Evolutionary conservation across 1,140 invertebrate genomes (phyloP).

Genomic region (Holotrichia oblita): DNA sequence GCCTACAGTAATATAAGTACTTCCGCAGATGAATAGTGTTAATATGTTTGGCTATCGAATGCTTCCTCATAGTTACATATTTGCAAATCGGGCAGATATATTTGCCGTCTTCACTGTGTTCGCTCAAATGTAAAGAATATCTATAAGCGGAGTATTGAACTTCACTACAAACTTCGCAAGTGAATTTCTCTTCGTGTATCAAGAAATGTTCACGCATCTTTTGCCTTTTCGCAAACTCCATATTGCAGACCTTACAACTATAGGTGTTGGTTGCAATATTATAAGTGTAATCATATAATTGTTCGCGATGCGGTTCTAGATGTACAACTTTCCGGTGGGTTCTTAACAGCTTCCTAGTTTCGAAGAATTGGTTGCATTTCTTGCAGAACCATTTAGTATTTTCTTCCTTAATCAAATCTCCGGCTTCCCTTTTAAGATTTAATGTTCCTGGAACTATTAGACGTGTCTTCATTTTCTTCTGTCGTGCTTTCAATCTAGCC

Average conservation of each 20-base stretch:
- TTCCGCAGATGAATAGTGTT: constrained; percentile 51
- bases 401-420: no score
- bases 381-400: neutral
- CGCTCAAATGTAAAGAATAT: constrained; percentile 50
- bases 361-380: neutral
- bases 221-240: constrained; percentile 29
- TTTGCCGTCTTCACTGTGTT: neutral
- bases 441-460: no score
- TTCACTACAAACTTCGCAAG: constrained; percentile 14
- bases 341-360: neutral
- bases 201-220: constrained; percentile 52
- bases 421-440: no score
- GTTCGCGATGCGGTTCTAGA: neutral
- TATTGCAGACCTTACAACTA: neutral
- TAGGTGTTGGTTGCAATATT: neutral
- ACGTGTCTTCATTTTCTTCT: no score
- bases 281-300: neutral
- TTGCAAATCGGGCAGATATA: constrained; percentile 50
- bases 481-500: no score
- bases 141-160: constrained; percentile 45
- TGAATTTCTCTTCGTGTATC: constrained; percentile 45
- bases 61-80: constrained; percentile 47
- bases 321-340: neutral
- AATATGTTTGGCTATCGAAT: constrained; percentile 51
- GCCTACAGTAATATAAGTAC: constrained; percentile 62